Percentiles rank a stretch among this genome's conserved stretches.
Conservation (phyloP, 2,888 invertebrate species). For the Patella depressa region DNA sequence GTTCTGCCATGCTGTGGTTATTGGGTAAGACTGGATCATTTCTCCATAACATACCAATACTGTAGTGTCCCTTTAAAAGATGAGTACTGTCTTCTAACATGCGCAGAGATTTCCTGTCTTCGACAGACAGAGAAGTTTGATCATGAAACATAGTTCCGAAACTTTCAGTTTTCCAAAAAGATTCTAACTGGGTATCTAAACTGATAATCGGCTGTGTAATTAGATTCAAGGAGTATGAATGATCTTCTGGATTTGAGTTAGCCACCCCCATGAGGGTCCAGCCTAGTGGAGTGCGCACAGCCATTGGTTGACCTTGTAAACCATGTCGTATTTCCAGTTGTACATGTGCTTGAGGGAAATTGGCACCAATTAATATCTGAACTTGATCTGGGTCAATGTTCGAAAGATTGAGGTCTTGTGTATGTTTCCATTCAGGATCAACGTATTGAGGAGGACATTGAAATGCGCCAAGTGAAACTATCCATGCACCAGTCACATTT, state of each 20-base stretch:
- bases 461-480: background rate
- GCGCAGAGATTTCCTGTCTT: background rate
- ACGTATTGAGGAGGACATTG: background rate
- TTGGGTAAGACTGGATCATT: background rate
- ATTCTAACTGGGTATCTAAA: background rate
- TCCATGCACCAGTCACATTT: background rate
- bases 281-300: background rate
- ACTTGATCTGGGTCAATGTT: background rate
- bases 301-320: background rate
- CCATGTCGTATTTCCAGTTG: background rate
- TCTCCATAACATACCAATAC: background rate
- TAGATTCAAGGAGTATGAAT: background rate
- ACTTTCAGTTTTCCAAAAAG: background rate
- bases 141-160: background rate
- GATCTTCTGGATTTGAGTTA: background rate
- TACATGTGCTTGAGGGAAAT: background rate
- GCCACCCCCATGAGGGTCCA: constrained; percentile 3
- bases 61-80: background rate
- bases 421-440: background rate
- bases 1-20: background rate
- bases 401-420: background rate
- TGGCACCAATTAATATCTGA: background rate
- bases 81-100: background rate
- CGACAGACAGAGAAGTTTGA: background rate
- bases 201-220: background rate